Evolutionary conservation across 2,113 vertebrate genomes (phyloP), one percentile per base, ranked within the genome.

Genomic region (Salminus brasiliensis): DNA sequence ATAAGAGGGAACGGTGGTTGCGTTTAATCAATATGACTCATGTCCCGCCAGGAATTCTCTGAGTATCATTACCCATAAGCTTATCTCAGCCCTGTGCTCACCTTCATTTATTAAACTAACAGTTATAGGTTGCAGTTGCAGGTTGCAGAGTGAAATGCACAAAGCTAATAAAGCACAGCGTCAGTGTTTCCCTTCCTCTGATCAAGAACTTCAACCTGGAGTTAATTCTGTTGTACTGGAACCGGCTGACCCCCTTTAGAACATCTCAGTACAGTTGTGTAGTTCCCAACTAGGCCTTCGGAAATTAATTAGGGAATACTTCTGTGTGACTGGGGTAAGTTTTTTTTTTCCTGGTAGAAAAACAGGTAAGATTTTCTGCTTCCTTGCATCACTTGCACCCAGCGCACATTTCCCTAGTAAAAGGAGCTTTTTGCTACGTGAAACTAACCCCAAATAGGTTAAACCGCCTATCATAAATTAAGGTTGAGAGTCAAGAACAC

Each of bases 401-500:
- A 59, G 18, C 74, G 29, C n/a, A 21, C n/a, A 57, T 63, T 75
- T 63, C 25, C 32, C 32, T 47, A 63, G 18, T 1, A 74, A 21
- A 78, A 32, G 67, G 30, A 25, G 65, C 13, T 16, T 18, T 76
- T 57, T 25, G 59, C 39, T 32, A 32, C 4, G 13, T 10, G 39
- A 59, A 70, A 68, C 21, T 12, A 21, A 70, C 27, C 78, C 53
- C 18, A 84, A 70, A 70, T 78, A 10, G 5, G 60, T 69, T 79
- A 72, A 73, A 74, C 36, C 70, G 53, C 71, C 36, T 52, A 81
- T 68, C 83, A 85, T 85, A 88, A 85, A 90, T 88, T 88, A 85
- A 76, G 73, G 87, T 82, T 85, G 76, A 76, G 74, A 87, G 70
- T 60, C 77, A 82, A 72, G 80, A 84, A 63, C 74, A 62, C 11